These are phyloP conservation scores for Ceraclea dissimilis DNA, from an alignment of 2,888 invertebrate species.

Conservation along the genomic window DNA sequence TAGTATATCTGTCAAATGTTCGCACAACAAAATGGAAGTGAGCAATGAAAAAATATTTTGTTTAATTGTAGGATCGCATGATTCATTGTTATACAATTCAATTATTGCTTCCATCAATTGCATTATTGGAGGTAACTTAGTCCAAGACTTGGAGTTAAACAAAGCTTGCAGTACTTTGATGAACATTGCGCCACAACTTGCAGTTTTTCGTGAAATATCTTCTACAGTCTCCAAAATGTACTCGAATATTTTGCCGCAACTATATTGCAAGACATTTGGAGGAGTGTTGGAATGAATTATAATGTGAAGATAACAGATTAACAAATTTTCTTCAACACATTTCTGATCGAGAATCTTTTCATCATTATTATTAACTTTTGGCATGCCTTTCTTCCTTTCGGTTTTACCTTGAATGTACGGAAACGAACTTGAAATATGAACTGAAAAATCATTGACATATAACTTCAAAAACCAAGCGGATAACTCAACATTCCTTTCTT, in stretches of 20 bases:
- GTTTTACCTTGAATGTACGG: constrained; percentile 47
- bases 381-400: constrained; percentile 29
- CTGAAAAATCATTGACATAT: constrained; percentile 47
- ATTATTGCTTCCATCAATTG: constrained; percentile 39
- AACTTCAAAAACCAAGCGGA: constrained; percentile 45
- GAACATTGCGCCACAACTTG: constrained; percentile 12
- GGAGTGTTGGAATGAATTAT: constrained; percentile 32
- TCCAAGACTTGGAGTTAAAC: constrained; percentile 35
- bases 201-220: constrained; percentile 8
- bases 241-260: constrained; percentile 13
- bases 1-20: constrained; percentile 38
- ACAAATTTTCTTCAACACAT: constrained; percentile 49
- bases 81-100: constrained; percentile 36
- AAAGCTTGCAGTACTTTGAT: constrained; percentile 13
- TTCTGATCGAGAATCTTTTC: constrained; percentile 33
- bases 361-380: constrained; percentile 3
- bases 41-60: constrained; percentile 40
- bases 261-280: constrained; percentile 1
- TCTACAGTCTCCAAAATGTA: constrained; percentile 16
- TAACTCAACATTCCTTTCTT: constrained; percentile 37
- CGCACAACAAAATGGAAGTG: constrained; percentile 42
- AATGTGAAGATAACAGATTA: constrained; percentile 46
- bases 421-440: constrained; percentile 50
- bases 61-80: constrained; percentile 32
- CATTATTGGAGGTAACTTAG: constrained; percentile 35